phyloP scores from a whole-genome alignment of 2,113 vertebrate genomes.

The Casuarius casuarius region DNA sequence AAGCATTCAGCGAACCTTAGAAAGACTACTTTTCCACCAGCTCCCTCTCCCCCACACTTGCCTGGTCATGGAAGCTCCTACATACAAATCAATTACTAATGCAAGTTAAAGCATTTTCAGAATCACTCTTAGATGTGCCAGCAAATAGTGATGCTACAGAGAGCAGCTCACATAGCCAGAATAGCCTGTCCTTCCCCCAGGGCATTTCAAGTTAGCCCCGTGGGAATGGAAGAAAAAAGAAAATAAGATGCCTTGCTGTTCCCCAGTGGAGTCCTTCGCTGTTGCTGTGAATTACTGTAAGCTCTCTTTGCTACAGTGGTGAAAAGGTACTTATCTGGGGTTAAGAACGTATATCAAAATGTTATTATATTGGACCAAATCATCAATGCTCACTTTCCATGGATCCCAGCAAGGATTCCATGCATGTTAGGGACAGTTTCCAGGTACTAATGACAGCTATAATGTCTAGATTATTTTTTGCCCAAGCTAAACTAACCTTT shows the following conservation, averaged over 20 bases:
- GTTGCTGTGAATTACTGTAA: conserved; percentile 26
- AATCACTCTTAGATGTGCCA: neutral
- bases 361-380: neutral
- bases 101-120: conserved; percentile 8
- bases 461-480: conserved; percentile 5
- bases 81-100: neutral
- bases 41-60: neutral
- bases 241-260: conserved; percentile 10
- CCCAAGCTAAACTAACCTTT: neutral
- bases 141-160: neutral
- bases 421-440: neutral
- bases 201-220: neutral
- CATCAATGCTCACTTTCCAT: neutral
- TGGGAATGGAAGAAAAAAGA: conserved; percentile 35
- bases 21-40: neutral
- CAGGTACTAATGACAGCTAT: neutral
- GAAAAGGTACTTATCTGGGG: neutral
- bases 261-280: neutral
- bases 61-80: neutral
- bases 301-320: conserved; percentile 18
- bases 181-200: conserved; percentile 17
- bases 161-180: conserved; percentile 17
- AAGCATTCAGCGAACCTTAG: neutral
- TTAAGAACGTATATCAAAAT: conserved; percentile 22
- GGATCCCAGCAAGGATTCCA: neutral